Evolutionary conservation across 2,797 vertebrate species (phyloP).

Genomic region (Sebastes variabilis): DNA sequence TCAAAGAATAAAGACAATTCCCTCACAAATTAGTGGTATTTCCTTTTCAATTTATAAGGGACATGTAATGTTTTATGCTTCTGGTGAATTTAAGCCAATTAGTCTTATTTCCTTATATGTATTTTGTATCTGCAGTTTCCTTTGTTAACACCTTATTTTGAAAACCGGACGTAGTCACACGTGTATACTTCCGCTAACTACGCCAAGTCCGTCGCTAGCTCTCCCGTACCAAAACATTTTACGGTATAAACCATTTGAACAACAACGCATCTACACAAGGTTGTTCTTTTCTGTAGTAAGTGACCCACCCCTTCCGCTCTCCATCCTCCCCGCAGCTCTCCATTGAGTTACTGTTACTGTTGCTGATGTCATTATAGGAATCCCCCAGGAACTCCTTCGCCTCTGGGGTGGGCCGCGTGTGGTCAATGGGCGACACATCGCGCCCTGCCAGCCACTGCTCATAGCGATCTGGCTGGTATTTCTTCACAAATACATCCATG

Average conservation of each 20-base stretch:
- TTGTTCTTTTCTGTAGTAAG: not conserved
- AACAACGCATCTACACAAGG: not conserved
- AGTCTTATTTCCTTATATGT: no score
- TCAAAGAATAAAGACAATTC: no score
- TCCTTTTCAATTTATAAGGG: no score
- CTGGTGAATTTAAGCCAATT: no score
- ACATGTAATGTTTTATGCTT: no score
- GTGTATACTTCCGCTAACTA: no score
- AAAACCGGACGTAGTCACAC: no score
- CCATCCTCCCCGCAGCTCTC: conserved; percentile 68
- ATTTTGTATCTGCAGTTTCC: no score
- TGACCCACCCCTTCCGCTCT: conserved; percentile 79
- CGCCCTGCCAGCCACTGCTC: conserved; percentile 92
- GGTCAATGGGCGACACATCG: conserved; percentile 88
- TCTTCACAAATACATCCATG: conserved; percentile 97
- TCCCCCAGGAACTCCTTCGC: conserved; percentile 89
- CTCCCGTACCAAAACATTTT: not conserved
- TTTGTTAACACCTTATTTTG: no score
- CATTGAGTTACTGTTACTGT: conserved; percentile 16
- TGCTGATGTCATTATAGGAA: conserved; percentile 50
- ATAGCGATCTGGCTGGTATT: conserved; percentile 95
- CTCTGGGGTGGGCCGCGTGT: conserved; percentile 90
- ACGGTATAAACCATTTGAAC: not conserved
- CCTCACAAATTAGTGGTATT: no score
- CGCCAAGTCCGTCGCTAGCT: no score